Evolutionary conservation across 2,888 invertebrate species (phyloP), one percentile per base, ranked within the genome.

Genomic region (Dendrolimus houi): DNA sequence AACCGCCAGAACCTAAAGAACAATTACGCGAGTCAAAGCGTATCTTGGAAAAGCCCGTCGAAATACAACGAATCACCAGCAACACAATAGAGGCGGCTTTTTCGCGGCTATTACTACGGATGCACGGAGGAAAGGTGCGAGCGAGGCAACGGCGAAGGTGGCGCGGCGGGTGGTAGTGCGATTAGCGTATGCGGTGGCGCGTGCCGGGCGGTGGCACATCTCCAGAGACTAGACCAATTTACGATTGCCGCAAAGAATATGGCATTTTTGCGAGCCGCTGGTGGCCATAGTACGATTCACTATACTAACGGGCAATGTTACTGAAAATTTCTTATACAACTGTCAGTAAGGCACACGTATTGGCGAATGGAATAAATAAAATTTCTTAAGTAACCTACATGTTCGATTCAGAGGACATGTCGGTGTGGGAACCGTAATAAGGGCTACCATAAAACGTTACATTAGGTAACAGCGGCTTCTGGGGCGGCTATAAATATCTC

Each of bases 381-480:
- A 77, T 75, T 79, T 74, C 69, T 75, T 69, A 55, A 41, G 41
- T 52, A 47, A 47, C 47, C 47, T 47, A 47, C 12, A 47, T 47
- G 47, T 47, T 47, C 64, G 54, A 54, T 42, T 72, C 71, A 77
- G 75, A 71, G 74, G 75, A 77, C 78, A 78, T 76, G 74, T 74
- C 75, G 75, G 78, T 74, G 76, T 75, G 77, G 81, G 77, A 77
- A 79, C 83, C 85, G 88, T 88, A 90, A 90, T 89, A 89, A 89
- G 89, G 87, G 85, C 81, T 71, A 86, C 86, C 89, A 87, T 90
- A 90, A 90, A 90, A 88, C 77, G 89, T 88, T 82, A 87, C 88
- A 88, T 89, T 88, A 89, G 88, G 88, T 88, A 88, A 87, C 83
- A 85, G 87, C 85, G 85, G 88, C 87, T 88, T 87, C 86, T 86